These are phyloP conservation scores for Trigoniulus corallinus DNA, from an alignment of 1,140 invertebrate genomes.

Conservation along the genomic window DNA sequence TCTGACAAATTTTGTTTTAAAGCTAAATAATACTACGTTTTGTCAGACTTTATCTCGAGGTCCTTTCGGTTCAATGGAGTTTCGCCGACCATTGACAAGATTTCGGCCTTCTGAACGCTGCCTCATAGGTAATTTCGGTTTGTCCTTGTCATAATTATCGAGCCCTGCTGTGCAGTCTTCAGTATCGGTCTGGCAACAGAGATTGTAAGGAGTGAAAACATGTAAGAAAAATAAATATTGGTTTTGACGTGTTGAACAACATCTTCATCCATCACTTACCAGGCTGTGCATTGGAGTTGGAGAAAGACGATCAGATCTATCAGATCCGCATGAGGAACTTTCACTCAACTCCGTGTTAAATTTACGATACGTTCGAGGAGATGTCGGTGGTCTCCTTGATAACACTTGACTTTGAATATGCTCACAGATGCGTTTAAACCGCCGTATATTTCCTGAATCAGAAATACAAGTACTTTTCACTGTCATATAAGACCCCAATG, in stretches of 20 bases:
- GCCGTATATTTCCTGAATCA: constrained; percentile 65
- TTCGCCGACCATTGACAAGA: neutral
- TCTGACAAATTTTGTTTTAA: too few species aligned
- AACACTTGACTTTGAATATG: constrained; percentile 84
- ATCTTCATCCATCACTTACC: neutral
- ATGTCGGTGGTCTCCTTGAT: constrained; percentile 42
- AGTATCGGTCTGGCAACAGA: neutral
- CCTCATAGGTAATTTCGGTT: neutral
- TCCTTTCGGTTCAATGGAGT: neutral
- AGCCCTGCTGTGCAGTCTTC: neutral
- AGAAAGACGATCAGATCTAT: constrained; percentile 54
- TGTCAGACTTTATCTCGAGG: neutral
- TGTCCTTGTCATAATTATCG: neutral
- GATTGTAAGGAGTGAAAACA: constrained; percentile 1
- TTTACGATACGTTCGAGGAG: constrained; percentile 44
- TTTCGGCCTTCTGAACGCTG: neutral
- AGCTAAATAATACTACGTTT: too few species aligned
- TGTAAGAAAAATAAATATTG: neutral
- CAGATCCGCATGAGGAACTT: constrained; percentile 63
- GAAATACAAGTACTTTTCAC: constrained; percentile 1
- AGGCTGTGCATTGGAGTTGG: constrained; percentile 18
- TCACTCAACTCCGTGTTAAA: constrained; percentile 47
- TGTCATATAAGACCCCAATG: constrained; percentile 6
- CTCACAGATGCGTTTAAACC: constrained; percentile 89
- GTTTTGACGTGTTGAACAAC: neutral